Conservation (phyloP, 2,888 invertebrate species). For the Campoplex capitator region DNA sequence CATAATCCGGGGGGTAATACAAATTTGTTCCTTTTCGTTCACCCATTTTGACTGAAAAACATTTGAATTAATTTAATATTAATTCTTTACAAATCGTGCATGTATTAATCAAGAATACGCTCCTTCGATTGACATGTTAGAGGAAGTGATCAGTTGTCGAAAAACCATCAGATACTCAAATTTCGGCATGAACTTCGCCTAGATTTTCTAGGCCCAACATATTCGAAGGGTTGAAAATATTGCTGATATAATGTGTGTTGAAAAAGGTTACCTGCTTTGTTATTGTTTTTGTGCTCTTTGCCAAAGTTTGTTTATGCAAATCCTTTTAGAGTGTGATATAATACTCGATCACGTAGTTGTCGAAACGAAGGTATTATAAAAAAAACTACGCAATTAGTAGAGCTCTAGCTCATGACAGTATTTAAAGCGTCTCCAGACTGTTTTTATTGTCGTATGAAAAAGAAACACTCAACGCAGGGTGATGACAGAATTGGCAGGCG, state of each 20-base stretch:
- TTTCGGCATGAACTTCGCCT: no score
- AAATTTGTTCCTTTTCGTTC: constrained; percentile 99
- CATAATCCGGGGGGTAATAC: constrained; percentile 99
- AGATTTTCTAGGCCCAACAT: no score
- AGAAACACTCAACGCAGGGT: not conserved
- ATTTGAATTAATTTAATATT: not conserved
- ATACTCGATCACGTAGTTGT: not conserved
- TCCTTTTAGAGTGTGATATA: not conserved
- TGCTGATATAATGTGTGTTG: not conserved
- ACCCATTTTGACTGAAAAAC: constrained; percentile 90
- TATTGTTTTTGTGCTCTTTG: not conserved
- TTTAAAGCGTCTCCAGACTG: not conserved
- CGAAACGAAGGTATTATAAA: not conserved
- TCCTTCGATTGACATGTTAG: not conserved
- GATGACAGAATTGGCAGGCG: not conserved
- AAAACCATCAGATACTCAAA: not conserved
- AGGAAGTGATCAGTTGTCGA: not conserved
- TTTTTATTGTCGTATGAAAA: not conserved
- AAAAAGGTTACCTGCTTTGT: constrained; percentile 3
- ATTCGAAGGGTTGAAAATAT: not conserved
- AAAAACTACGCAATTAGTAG: not conserved
- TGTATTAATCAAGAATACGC: not conserved
- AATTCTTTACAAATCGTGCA: not conserved
- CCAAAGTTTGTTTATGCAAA: not conserved
- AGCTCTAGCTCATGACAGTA: not conserved